Percentiles rank a stretch among this genome's conserved stretches.
Evolutionary conservation across 1,140 invertebrate species (phyloP).

Genomic region (Muscidifurax raptorellus): DNA sequence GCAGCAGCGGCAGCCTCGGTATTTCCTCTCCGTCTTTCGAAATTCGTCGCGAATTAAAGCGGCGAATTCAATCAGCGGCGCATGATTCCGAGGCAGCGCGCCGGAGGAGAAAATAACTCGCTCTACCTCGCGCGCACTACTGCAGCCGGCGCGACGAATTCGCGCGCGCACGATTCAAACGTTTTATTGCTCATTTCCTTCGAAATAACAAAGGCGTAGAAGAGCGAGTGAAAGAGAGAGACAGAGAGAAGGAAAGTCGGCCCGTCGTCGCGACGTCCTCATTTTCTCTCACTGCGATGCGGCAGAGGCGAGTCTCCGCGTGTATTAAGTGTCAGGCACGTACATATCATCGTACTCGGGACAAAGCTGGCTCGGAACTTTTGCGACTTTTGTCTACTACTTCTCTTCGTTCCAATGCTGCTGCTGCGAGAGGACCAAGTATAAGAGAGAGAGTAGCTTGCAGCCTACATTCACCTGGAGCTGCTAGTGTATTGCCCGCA

Average conservation of each 20-base stretch:
- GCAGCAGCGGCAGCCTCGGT: too few relatives aligned
- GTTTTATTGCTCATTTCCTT: constrained; percentile 34
- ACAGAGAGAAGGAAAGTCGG: background rate
- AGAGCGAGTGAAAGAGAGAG: too few relatives aligned
- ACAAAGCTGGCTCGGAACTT: background rate
- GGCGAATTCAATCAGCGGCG: constrained; percentile 29
- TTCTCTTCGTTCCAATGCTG: background rate
- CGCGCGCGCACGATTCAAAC: background rate
- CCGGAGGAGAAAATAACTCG: background rate
- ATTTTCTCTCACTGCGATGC: background rate
- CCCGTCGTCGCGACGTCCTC: background rate
- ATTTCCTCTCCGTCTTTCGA: background rate
- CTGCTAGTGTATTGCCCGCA: background rate
- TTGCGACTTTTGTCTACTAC: constrained; percentile 25
- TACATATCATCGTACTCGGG: constrained; percentile 14
- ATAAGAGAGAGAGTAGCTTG: background rate
- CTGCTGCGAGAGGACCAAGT: background rate
- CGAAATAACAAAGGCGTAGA: constrained; percentile 25
- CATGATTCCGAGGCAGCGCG: background rate
- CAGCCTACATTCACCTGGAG: constrained; percentile 43
- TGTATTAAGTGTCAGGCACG: constrained; percentile 33
- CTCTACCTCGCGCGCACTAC: too few relatives aligned
- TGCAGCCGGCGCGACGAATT: background rate
- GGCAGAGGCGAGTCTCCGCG: background rate
- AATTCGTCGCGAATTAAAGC: constrained; percentile 32